Evolutionary conservation across 2,888 invertebrate genomes (phyloP), one percentile per base, ranked within the genome.

Genomic region (Parthenolecanium corni): DNA sequence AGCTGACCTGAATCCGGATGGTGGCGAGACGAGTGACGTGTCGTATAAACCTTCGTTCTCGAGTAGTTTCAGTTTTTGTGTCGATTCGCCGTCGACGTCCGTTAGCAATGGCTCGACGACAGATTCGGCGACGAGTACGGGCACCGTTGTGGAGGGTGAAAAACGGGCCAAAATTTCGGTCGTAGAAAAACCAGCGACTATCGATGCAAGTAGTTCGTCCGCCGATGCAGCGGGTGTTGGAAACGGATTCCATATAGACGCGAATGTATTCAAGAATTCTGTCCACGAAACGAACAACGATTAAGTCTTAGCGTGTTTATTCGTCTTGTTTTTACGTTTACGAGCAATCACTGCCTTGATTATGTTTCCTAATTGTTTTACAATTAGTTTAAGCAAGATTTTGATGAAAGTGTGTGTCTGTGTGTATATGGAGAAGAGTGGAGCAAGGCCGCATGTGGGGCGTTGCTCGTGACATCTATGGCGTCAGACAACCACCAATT

Each of bases 41-140:
- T 23, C 4, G 9, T 20, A 11, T 1, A 49, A 23, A 21, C 11
- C 18, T 11, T 49, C 49, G 20, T 49, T 61, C 23, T 61, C 61
- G 36, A 61, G 38, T 38, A 61, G 61, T 16, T 61, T 61, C 38
- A 51, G 49, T 49, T 61, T 61, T 51, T 61, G 61, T 38, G 61
- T 61, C 21, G 61, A 61, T 61, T 61, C 61, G 14, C 51, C 61
- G 24, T 49, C 61, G 20, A 38, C 49, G n/a, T 20, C 49, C 21
- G 21, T 11, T 14, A 44, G 46, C 20, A 44, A 44, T 44, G 46
- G 46, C 9, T 18, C 16, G 9, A 47, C 44, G 25, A 61, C 47
- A 16, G 51, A 49, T 51, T 61, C 61, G n/a, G 49, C 61, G 20
- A 51, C 49, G 16, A 61, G 61, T 38, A 38, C 51, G 20, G 47